Base-by-base conservation (phyloP, 2,888 invertebrate species). In the Drosophila trichaetosa region DNA sequence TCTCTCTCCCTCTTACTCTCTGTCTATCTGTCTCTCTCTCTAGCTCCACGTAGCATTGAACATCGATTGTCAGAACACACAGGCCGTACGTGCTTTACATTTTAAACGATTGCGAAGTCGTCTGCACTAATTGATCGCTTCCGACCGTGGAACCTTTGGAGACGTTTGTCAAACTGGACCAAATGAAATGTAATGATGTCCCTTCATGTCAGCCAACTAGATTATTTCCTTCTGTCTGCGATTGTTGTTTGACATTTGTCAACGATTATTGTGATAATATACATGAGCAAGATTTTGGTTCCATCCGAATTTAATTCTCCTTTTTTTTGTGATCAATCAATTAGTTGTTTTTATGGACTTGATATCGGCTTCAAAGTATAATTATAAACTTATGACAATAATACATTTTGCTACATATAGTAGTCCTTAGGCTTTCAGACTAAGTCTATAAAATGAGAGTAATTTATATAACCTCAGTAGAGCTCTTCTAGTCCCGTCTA, bases 61-160 rank as follows among this genome's bases (percentile, higher is more conserved):
- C 72, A 78, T 76, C 67, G 68, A 76, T 78, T 80, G 86, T 82
- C 90, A 84, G 91, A 91, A 92, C 92, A 91, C 92, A 92, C 92
- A 92, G 80, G 91, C 87, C 69, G 91, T 89, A 92, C 93, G 93
- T 93, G 93, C 92, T 84, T 92, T 87, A 92, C 90, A 93, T 93
- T 91, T 90, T 82, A 89, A 90, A 79, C 82, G 80, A 85, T 83
- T 79, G 83, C 90, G 18, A 56, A 90, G 84, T 89, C 85, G 84
- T 83, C 59, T 53, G 74, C 91, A 89, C 92, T 92, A 92, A 92
- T 92, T 92, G 92, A 92, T 92, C 90, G 83, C 79, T 81, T 89
- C 73, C 79, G 88, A 85, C 69, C 83, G 76, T 76, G 87, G 80
- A 87, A 68, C 83, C 84, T 65, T 70, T 34, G 31, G 66, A 52